Base-by-base conservation (phyloP, 2,113 vertebrate genomes). In the Scartelaos histophorus region DNA sequence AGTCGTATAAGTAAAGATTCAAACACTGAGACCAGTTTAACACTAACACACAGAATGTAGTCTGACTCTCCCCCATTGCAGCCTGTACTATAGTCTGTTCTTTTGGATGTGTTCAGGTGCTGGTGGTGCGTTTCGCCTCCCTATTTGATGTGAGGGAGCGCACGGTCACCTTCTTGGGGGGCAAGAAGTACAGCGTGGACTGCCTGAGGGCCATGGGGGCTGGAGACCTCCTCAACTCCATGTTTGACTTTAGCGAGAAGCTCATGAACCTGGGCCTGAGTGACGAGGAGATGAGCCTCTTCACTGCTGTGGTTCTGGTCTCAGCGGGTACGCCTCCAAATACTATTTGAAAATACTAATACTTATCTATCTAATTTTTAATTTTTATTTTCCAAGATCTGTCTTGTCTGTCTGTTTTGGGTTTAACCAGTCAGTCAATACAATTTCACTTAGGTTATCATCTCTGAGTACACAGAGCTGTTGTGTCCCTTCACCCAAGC, bases 181-280 rank as follows among this genome's bases (percentile, higher is more conserved):
- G 97, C 46, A 95, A 94, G 87, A 96, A 95, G 76, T 97, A 96
- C 77, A 93, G 94, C 5, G 92, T 97, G 90, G 95, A 98, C 78
- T 92, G 94, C 13, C 85, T 99, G 82, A 94, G 94, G 81, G 95
- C 94, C 7, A 95, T 99, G 96, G 97, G 97, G 69, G 95, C 97
- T 3, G 96, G 97, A 2, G 95, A 98, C 86, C 94, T 98, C 70
- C 95, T 98, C 46, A 96, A 95, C 89, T 96, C 97, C 15, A 97
- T 99, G 95, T 96, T 98, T 78, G 97, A 99, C 73, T 99, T 99
- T 69, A 97, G 95, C 0, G 95, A 97, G 87, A 98, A 99, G 85
- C 94, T 99, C 10, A 94, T 91, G 78, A 94, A 93, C 71, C 93
- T 99, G 66, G 93, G 95, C 43, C 96, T 99, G 38, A 95, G 94